Base-by-base conservation (phyloP, 2,113 vertebrate species). In the Chrysochloris asiatica region DNA sequence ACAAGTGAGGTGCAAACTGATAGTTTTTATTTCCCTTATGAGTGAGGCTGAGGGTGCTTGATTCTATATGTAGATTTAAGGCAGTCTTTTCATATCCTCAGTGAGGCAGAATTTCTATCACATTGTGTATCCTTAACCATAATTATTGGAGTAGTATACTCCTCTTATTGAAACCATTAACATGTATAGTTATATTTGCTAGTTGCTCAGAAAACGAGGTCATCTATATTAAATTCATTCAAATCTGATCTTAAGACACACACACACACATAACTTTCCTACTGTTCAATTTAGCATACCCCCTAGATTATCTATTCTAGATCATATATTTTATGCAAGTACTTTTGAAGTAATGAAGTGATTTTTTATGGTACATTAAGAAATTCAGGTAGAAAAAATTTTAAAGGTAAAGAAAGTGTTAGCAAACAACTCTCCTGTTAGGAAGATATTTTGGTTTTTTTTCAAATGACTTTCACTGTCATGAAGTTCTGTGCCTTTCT, bases 401-500 rank as follows among this genome's bases (percentile, higher is more conserved):
- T 19, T 80, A 21, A 95, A 93, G 87, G 88, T 90, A 0, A 1
- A 95, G 36, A 83, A 95, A 77, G 43, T 94, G 71, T 90, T 83
- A 84, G 73, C 54, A 93, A 95, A 96, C 28, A 90, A 82, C 87
- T 97, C n/a, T 65, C 17, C 8, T 93, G 86, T 83, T 45, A 90
- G 69, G 95, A 95, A 95, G 69, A 73, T 81, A 69, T 10, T 17
- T 94, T 93, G 86, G 79, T 89, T 90, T 88, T 85, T 63, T 95
- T 84, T 86, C 87, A 89, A n/a, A 83, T 61, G 69, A 72, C 41
- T 41, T 72, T 45, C 24, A 28, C 69, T 45, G 33, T n/a, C 87
- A 26, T 21, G 59, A 92, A 94, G 47, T 93, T 95, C 92, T 96
- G 71, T 95, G 67, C 4, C 41, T 97, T 95, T n/a, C 86, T 83